These are phyloP conservation scores for Meandrina meandrites DNA, from an alignment of 92 coral and sea anemone genomes.

Conservation along the genomic window DNA sequence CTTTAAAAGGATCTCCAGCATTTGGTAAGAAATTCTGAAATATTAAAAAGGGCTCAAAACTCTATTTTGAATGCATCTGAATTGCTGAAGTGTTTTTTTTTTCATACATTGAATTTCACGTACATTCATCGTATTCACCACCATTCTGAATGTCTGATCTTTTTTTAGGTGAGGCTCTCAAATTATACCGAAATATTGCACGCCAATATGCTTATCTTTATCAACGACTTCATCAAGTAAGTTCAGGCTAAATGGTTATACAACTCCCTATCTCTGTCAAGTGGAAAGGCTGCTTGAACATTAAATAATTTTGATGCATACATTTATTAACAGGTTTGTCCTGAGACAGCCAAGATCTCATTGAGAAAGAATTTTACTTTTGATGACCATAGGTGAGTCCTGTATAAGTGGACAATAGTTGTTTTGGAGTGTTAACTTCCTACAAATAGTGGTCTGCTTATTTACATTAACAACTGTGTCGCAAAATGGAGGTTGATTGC, in stretches of 20 bases:
- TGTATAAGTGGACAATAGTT: neutral
- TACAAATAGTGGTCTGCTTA: no score
- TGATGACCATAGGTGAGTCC: constrained; percentile 79
- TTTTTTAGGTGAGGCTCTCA: constrained; percentile 82
- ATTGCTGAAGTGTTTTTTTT: no score
- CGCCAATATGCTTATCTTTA: constrained; percentile 91
- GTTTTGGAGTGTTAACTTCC: no score
- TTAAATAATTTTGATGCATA: no score
- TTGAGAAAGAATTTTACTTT: constrained; percentile 77
- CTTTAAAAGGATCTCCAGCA: constrained; percentile 85
- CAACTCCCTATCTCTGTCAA: neutral
- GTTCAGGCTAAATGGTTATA: neutral
- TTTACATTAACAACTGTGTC: no score
- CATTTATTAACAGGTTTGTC: constrained; percentile 11
- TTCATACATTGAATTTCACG: no score
- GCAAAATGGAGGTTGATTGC: no score
- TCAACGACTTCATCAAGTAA: constrained; percentile 67
- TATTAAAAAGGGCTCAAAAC: no score
- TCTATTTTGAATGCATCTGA: no score
- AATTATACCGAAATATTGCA: constrained; percentile 88
- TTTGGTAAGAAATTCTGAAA: constrained; percentile 65
- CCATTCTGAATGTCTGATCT: neutral
- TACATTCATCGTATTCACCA: no score
- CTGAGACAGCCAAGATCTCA: constrained; percentile 54
- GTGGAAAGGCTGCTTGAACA: neutral